Conservation (phyloP, 2,797 vertebrate genomes). For the Poecilia velifera region DNA sequence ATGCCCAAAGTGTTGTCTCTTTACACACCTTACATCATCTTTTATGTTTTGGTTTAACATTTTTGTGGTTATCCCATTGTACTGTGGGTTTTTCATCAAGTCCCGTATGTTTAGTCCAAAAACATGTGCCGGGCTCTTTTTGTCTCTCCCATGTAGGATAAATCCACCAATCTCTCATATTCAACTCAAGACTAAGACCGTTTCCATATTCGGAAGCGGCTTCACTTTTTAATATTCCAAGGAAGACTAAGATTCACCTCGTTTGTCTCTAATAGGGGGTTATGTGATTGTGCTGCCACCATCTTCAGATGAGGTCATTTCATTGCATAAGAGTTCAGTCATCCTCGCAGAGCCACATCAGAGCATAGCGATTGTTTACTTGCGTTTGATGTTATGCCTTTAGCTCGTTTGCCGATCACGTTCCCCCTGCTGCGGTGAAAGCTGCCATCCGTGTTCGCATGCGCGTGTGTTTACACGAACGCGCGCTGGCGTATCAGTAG, state of each 20-base stretch:
- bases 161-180: not conserved
- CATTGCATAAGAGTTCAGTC: constrained; percentile 35
- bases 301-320: constrained; percentile 28
- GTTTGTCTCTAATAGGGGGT: constrained; percentile 10
- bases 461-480: constrained; percentile 14
- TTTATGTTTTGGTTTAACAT: not conserved
- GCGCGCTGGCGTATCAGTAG: constrained; percentile 40
- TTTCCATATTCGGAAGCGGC: not conserved
- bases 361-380: constrained; percentile 40
- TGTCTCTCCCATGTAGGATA: not conserved
- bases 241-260: not conserved
- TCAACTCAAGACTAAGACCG: not conserved
- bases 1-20: not conserved
- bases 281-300: constrained; percentile 21
- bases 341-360: constrained; percentile 21
- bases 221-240: not conserved
- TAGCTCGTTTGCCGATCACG: constrained; percentile 52
- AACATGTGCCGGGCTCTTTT: not conserved
- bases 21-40: not conserved
- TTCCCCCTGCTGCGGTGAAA: constrained; percentile 50
- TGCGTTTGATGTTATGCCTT: constrained; percentile 60
- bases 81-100: not conserved
- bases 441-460: constrained; percentile 36
- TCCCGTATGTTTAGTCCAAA: not conserved
- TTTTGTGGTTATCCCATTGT: not conserved